phyloP scores from a whole-genome alignment of 1,140 invertebrate species.

The Heliconius melpomene region DNA sequence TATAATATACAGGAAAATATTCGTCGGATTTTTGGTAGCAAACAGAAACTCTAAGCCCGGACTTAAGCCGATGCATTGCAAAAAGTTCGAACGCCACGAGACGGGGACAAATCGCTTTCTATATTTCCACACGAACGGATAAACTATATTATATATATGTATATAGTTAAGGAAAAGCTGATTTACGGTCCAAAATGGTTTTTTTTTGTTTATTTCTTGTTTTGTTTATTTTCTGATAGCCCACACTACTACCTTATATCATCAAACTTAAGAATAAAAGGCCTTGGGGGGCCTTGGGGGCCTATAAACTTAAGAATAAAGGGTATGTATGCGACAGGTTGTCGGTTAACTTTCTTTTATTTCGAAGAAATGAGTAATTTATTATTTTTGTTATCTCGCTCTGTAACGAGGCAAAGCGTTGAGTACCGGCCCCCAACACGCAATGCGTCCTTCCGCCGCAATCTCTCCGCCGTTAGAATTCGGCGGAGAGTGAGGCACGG shows the following conservation, averaged over 20 bases:
- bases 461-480: not conserved
- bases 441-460: not conserved
- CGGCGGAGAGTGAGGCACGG: not conserved
- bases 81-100: slow-evolving; percentile 7
- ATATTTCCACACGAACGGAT: slow-evolving; percentile 1
- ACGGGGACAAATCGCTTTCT: not conserved
- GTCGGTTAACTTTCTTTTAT: not conserved
- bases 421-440: not conserved
- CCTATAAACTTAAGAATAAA: too few species aligned
- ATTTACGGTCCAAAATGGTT: too few species aligned
- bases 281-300: not conserved
- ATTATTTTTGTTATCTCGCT: not conserved
- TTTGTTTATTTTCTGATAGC: too few species aligned
- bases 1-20: not conserved
- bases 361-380: not conserved
- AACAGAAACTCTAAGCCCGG: slow-evolving; percentile 5
- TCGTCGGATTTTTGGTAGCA: not conserved
- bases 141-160: not conserved
- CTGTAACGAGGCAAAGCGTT: not conserved
- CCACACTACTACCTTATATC: too few species aligned
- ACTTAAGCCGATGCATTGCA: slow-evolving; percentile 9
- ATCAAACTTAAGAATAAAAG: too few species aligned
- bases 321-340: not conserved
- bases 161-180: not conserved
- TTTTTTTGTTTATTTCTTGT: too few species aligned